A percentile compares a stretch with the other conserved stretches of the same genome.
Conservation (phyloP, 1,140 invertebrate species). For the Cotesia glomerata region DNA sequence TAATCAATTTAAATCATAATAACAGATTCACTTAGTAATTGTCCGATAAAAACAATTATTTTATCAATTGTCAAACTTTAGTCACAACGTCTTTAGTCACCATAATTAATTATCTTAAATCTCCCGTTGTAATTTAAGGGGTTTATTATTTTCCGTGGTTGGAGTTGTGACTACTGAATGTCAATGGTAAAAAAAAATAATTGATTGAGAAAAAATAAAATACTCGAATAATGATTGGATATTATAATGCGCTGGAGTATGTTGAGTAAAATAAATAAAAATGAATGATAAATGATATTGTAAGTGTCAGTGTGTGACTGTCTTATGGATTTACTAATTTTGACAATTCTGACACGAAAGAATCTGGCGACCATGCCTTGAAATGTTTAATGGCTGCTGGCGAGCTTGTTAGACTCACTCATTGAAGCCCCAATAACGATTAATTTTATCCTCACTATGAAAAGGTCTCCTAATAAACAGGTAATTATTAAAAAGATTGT, state of each 20-base stretch:
- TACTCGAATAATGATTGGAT: background rate
- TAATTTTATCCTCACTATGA: background rate
- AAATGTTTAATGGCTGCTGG: conserved; percentile 49
- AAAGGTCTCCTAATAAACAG: background rate
- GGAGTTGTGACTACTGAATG: no score
- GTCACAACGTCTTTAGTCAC: no score
- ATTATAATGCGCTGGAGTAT: background rate
- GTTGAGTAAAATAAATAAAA: background rate
- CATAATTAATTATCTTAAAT: no score
- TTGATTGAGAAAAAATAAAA: background rate
- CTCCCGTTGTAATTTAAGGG: no score
- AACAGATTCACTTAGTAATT: no score
- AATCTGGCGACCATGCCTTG: conserved; percentile 44
- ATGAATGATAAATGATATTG: background rate
- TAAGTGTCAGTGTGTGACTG: background rate
- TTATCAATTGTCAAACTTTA: no score
- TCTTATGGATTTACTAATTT: conserved; percentile 4
- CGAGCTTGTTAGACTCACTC: conserved; percentile 17
- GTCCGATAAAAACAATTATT: no score
- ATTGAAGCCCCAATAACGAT: conserved; percentile 11
- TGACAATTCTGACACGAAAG: conserved; percentile 39
- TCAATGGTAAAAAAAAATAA: background rate
- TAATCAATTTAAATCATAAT: background rate
- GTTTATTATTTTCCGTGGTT: no score
- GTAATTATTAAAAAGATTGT: background rate